Conservation (phyloP, 2,113 vertebrate species). For the Hemicordylus capensis region DNA sequence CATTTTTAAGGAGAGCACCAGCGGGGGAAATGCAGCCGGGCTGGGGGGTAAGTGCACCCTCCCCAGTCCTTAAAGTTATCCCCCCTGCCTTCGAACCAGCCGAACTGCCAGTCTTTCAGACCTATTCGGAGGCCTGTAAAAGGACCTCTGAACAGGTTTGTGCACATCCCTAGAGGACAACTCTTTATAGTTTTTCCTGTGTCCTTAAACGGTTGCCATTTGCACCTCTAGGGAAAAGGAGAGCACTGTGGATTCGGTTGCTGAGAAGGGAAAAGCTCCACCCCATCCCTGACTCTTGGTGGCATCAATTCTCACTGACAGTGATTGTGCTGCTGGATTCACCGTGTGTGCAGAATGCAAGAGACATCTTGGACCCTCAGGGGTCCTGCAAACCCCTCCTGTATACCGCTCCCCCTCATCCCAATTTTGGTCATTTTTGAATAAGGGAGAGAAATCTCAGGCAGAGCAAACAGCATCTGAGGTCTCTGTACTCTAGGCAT, state of each 20-base stretch:
- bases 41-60: no score
- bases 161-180: no score
- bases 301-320: not conserved
- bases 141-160: no score
- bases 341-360: no score
- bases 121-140: no score
- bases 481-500: accelerated
- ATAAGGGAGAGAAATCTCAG: not conserved
- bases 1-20: no score
- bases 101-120: no score
- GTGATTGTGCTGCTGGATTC: not conserved
- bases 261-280: no score
- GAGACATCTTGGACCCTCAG: not conserved
- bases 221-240: not conserved
- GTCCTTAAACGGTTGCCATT: not conserved
- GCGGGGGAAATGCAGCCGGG: no score
- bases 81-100: no score
- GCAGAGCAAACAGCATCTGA: accelerated
- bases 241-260: not conserved
- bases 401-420: not conserved
- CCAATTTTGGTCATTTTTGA: not conserved
- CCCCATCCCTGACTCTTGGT: not conserved
- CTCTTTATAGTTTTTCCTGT: no score
- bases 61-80: no score
- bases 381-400: not conserved